These are phyloP conservation scores for Cyprinodon diabolis DNA, from an alignment of 2,797 vertebrate genomes.

Conservation along the genomic window DNA sequence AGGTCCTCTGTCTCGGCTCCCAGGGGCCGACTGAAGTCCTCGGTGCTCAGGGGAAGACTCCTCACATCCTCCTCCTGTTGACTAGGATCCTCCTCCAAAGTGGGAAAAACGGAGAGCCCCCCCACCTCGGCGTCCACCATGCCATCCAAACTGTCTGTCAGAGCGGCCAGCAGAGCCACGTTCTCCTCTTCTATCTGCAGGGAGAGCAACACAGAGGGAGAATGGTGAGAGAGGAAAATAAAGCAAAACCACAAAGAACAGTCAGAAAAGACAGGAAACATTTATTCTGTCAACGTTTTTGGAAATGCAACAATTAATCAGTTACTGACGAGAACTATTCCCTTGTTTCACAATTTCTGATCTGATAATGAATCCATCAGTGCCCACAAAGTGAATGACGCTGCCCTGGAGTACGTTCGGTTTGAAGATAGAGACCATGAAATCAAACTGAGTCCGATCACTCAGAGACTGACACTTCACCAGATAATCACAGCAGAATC, in stretches of 20 bases:
- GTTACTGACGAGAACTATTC: neutral
- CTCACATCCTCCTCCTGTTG: constrained; percentile 80
- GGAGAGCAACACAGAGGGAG: constrained; percentile 9
- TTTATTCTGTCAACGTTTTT: neutral
- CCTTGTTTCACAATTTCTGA: neutral
- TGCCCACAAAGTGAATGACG: too few relatives aligned
- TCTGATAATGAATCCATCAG: neutral
- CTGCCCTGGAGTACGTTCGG: neutral
- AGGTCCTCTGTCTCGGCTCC: constrained; percentile 89
- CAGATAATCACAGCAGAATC: neutral
- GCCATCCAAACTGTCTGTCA: constrained; percentile 95
- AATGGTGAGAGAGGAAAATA: neutral
- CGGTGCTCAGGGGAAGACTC: constrained; percentile 66
- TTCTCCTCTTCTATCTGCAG: constrained; percentile 94
- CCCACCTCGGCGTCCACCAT: constrained; percentile 92
- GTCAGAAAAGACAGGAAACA: neutral
- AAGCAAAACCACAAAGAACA: neutral
- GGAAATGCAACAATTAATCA: neutral
- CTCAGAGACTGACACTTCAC: neutral
- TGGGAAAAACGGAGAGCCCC: constrained; percentile 89
- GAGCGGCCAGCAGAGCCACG: constrained; percentile 93
- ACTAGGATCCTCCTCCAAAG: constrained; percentile 83
- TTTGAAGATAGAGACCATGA: neutral
- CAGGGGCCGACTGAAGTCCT: constrained; percentile 78
- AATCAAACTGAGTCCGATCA: neutral